Evolutionary conservation across 2,113 vertebrate genomes (phyloP), one percentile per base, ranked within the genome.

Genomic region (Scomber colias): DNA sequence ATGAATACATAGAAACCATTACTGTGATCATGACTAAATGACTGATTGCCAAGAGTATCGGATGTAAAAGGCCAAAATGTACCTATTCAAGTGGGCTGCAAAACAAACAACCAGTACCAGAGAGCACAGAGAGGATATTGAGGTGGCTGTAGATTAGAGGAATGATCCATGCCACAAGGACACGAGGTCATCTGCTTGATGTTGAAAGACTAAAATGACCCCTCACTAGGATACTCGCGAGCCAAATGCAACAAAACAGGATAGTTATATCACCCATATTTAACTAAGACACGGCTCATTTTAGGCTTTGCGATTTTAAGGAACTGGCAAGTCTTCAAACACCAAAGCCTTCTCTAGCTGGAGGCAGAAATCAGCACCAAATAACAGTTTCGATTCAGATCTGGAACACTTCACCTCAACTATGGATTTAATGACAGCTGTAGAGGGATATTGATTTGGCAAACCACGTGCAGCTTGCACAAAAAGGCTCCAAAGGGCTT

Each of bases 361-460:
- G 21, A 21, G 2, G 13, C 35, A 16, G 50, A 10, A 12, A 69
- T 24, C 45, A 6, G 15, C 11, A 12, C 35, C 9, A 13, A 13
- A 45, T 40, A 40, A 40, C 35, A 6, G 16, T 46, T 62, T 46
- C 69, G 3, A 56, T 51, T 19, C n/a, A 21, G 9, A 63, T 67
- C 19, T 54, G 46, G 17, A 49, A 7, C 30, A 59, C 31, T 40
- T 65, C 15, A 17, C 4, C 46, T 13, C 14, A 45, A n/a, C 3
- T 12, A 48, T 30, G 12, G 73, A 79, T 81, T 49, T 72, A 10
- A 75, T 70, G 72, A 72, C 49, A 53, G 14, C 4, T 49, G 55
- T 19, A 45, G 24, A 73, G 55, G 72, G 13, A 46, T 61, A 84
- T 63, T 46, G 75, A 85, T 87, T 68, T 71, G 46, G 31, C 4